Conservation (phyloP, 2,113 vertebrate species). For the Pipa parva region DNA sequence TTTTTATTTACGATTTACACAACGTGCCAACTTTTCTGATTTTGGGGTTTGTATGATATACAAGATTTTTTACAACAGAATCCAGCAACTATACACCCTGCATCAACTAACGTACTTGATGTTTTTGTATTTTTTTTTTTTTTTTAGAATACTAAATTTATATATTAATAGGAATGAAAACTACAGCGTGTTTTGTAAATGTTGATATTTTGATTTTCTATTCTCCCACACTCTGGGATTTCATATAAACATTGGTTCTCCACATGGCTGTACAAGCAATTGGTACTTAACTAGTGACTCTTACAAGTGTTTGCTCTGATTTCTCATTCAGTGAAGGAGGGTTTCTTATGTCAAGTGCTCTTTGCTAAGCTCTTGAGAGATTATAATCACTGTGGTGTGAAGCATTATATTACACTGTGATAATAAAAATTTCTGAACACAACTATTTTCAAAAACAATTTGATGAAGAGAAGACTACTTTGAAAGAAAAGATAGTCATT, state of each 20-base stretch:
- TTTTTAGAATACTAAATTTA: too few species aligned
- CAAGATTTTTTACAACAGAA: too few species aligned
- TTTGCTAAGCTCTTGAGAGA: slow-evolving; percentile 17
- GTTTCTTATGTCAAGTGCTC: slow-evolving; percentile 34
- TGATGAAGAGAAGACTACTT: not conserved
- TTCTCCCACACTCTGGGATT: not conserved
- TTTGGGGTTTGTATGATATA: too few species aligned
- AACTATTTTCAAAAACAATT: not conserved
- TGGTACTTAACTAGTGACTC: slow-evolving; percentile 14
- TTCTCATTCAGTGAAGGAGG: slow-evolving; percentile 28
- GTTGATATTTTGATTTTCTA: too few species aligned
- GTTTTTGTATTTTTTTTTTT: too few species aligned
- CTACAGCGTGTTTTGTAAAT: too few species aligned
- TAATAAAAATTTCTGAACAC: not conserved
- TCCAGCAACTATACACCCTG: too few species aligned
- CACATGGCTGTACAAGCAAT: slow-evolving; percentile 3
- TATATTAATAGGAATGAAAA: too few species aligned
- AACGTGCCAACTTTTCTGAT: too few species aligned
- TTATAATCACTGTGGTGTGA: slow-evolving; percentile 23
- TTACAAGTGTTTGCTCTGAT: slow-evolving; percentile 35
- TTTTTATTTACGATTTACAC: too few species aligned
- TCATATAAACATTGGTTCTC: not conserved
- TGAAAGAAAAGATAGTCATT: not conserved
- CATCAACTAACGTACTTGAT: too few species aligned
- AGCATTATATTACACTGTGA: not conserved